Percentiles rank a stretch among this genome's conserved stretches.
phyloP scores from a whole-genome alignment of 2,888 invertebrate genomes.

The Latrodectus elegans region DNA sequence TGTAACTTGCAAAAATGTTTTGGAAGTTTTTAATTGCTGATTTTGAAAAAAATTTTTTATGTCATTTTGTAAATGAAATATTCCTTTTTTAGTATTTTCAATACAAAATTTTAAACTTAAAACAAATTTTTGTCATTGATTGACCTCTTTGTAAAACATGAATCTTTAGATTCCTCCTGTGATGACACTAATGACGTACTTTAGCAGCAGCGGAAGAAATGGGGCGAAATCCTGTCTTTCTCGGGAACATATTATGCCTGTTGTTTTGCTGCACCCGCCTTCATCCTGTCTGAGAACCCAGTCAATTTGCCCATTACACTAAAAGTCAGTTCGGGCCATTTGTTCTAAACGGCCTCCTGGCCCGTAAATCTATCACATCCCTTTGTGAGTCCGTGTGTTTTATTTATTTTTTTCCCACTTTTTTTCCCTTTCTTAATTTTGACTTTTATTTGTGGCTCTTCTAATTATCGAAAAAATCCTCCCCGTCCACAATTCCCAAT shows the following conservation, averaged over 20 bases:
- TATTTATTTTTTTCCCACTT: not conserved
- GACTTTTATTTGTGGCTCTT: conserved; percentile 67
- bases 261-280: not conserved
- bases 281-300: not conserved
- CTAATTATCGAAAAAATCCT: conserved; percentile 57
- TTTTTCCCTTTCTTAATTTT: not conserved
- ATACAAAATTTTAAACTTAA: too few relatives aligned
- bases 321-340: conserved; percentile 55
- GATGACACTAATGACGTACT: not conserved
- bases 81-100: too few relatives aligned
- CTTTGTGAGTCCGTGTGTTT: conserved; percentile 12
- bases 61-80: too few relatives aligned
- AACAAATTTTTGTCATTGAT: too few relatives aligned
- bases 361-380: conserved; percentile 48
- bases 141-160: too few relatives aligned
- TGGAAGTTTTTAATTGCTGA: too few relatives aligned
- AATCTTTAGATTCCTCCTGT: too few relatives aligned
- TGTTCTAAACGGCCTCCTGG: conserved; percentile 31
- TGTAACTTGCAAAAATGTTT: too few relatives aligned
- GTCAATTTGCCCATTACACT: conserved; percentile 35
- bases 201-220: not conserved
- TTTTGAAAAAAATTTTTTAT: too few relatives aligned
- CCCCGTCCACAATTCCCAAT: conserved; percentile 47
- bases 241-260: not conserved
- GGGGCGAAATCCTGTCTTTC: not conserved